A percentile compares a stretch with the other conserved stretches of the same genome.
These are phyloP conservation scores for Nothobranchius furzeri DNA, from an alignment of 2,113 vertebrate genomes.

Conservation along the genomic window DNA sequence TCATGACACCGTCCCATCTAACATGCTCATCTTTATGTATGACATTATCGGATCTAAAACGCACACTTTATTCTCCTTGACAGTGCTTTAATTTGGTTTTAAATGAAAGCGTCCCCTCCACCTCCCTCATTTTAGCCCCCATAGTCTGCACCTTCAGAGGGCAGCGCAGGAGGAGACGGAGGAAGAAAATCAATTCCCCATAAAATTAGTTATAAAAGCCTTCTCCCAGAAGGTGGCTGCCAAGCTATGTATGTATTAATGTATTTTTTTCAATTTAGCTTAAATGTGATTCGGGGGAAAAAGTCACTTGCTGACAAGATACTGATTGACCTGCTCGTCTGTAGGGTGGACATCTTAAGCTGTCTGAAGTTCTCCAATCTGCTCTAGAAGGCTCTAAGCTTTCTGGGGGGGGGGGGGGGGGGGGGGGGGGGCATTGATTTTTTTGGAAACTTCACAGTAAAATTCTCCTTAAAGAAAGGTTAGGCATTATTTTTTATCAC, in stretches of 20 bases:
- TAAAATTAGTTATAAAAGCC: constrained; percentile 76
- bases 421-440: constrained; percentile 49
- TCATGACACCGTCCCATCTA: constrained; percentile 39
- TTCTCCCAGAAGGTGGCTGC: constrained; percentile 55
- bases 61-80: constrained; percentile 66
- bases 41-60: constrained; percentile 69
- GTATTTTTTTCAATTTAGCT: constrained; percentile 74
- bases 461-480: constrained; percentile 23
- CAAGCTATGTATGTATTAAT: constrained; percentile 51
- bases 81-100: constrained; percentile 77
- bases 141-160: constrained; percentile 55
- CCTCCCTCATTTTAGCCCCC: constrained; percentile 38
- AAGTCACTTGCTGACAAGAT: constrained; percentile 65
- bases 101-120: constrained; percentile 55
- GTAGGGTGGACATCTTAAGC: constrained; percentile 45
- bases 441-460: constrained; percentile 46
- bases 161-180: constrained; percentile 32
- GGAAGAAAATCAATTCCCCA: constrained; percentile 70
- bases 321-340: constrained; percentile 53
- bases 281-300: constrained; percentile 73
- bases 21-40: constrained; percentile 68
- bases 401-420: constrained; percentile 6
- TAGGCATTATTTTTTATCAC: constrained; percentile 5
- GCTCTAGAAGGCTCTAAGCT: constrained; percentile 20
- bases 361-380: constrained; percentile 34